Evolutionary conservation across 2,888 invertebrate species (phyloP), one percentile per base, ranked within the genome.

Genomic region (Thalpophila matura): DNA sequence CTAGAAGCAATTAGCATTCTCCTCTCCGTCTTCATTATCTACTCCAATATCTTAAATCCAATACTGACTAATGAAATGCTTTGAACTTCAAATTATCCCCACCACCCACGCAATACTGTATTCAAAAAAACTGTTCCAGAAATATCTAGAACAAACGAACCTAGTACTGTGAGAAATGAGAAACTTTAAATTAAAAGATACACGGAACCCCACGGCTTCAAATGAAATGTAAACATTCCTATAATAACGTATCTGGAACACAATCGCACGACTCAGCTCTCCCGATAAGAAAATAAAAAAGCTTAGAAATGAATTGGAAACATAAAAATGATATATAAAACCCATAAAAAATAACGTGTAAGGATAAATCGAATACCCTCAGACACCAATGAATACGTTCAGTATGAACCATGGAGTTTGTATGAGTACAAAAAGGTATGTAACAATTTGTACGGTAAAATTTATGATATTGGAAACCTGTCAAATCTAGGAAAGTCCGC

Each of bases 401-500:
- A 33, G 46, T 27, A 14, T 35, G 61, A 53, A 26, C 37, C 38
- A 50, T 60, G 12, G 40, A 53, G 26, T 12, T 40, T 29, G 29
- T 62, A 33, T 55, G 35, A 4, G n/a, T n/a, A 24, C 29, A 14
- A 33, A 27, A 38, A 51, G 43, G 12, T 18, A 40, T 40, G 18
- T 62, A 22, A 14, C 18, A 66, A 63, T 63, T 55, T 58, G 38
- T 47, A 62, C 46, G 45, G 42, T 62, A 22, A 61, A 73, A 76
- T 79, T 72, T 80, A 76, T 79, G 77, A 82, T 81, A 87, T 86
- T 81, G 83, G 82, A 74, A 81, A 81, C 76, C 88, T 88, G 89
- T 89, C 88, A 88, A 86, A 88, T 81, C 77, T 84, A 56, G 77
- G 67, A 81, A 83, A 79, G 80, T 78, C 61, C 50, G 70, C 74